Percentiles rank a stretch among this genome's conserved stretches.
These are phyloP conservation scores for Drosophila bunnanda DNA, from an alignment of 2,888 invertebrate species.

Conservation along the genomic window DNA sequence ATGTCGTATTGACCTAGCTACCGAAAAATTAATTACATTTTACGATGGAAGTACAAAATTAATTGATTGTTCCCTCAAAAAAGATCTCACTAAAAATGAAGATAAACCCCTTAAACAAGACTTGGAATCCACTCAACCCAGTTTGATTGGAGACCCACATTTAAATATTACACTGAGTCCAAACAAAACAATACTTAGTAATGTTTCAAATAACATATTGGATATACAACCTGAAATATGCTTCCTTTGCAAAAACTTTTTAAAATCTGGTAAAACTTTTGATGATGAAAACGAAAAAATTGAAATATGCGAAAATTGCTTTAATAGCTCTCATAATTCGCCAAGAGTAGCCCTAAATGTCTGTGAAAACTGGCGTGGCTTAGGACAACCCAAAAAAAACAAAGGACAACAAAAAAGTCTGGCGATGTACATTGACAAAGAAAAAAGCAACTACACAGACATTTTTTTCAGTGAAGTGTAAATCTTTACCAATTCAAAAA, in stretches of 20 bases:
- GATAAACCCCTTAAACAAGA: background rate
- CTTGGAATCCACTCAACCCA: background rate
- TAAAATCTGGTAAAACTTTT: background rate
- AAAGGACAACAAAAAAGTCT: background rate
- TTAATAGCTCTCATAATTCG: background rate
- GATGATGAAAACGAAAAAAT: background rate
- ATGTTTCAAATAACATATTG: background rate
- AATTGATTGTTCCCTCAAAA: background rate
- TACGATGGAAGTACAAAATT: background rate
- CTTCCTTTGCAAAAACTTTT: background rate
- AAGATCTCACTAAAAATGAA: background rate
- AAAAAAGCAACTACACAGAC: background rate
- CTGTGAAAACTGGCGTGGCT: background rate
- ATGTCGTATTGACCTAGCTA: background rate
- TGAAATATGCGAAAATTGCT: background rate
- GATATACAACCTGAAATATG: background rate
- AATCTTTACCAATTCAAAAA: background rate
- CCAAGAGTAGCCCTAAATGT: background rate
- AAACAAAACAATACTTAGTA: background rate
- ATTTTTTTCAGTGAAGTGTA: background rate
- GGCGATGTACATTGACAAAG: background rate
- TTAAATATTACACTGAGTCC: background rate
- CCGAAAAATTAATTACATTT: background rate
- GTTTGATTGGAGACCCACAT: background rate
- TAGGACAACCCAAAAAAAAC: background rate